phyloP scores from a whole-genome alignment of 2,888 invertebrate species.

The Pachydiplax longipennis region DNA sequence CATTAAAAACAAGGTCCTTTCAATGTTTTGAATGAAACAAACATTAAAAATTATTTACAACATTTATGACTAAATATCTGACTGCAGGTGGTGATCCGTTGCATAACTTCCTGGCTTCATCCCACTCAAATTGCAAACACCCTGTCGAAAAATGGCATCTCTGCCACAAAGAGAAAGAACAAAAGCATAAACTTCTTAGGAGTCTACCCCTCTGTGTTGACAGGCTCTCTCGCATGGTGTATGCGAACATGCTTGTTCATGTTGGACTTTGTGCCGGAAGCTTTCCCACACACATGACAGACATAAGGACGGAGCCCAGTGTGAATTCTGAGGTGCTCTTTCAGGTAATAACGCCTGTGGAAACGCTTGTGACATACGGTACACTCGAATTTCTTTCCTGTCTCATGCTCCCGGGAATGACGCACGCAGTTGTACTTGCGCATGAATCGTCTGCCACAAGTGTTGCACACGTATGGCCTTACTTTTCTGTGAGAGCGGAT shows the following conservation, averaged over 20 bases:
- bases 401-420: slow-evolving; percentile 85
- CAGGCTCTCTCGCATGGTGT: slow-evolving; percentile 86
- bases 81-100: not conserved
- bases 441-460: slow-evolving; percentile 88
- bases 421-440: slow-evolving; percentile 87
- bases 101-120: not conserved
- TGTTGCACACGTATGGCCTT: slow-evolving; percentile 86
- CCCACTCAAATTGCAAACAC: not conserved
- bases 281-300: slow-evolving; percentile 89
- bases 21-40: not conserved
- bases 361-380: slow-evolving; percentile 82
- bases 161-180: not conserved
- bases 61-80: not conserved
- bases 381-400: slow-evolving; percentile 79
- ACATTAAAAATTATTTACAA: not conserved
- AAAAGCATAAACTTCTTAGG: not conserved
- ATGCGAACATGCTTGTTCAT: slow-evolving; percentile 90
- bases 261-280: slow-evolving; percentile 88
- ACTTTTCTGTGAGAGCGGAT: slow-evolving; percentile 86
- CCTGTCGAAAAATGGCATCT: slow-evolving; percentile 1
- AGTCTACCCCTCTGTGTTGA: slow-evolving; percentile 78
- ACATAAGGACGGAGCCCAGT: slow-evolving; percentile 82
- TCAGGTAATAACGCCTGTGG: slow-evolving; percentile 85
- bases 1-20: not conserved
- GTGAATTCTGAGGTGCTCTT: slow-evolving; percentile 87